phyloP scores from a whole-genome alignment of 2,113 vertebrate genomes.

The Chlamydotis undulata region DNA sequence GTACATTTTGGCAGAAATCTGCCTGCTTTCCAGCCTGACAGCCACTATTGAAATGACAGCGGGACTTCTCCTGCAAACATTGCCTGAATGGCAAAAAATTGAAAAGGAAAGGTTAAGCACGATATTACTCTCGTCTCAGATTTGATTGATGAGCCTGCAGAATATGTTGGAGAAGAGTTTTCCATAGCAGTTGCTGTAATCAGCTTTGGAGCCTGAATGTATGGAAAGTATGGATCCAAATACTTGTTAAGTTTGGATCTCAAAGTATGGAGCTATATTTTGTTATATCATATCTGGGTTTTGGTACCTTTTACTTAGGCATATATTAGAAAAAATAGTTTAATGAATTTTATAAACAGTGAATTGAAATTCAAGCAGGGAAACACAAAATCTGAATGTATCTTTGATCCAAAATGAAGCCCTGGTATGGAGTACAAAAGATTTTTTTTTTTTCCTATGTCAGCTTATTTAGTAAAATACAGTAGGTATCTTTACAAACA shows the following conservation, averaged over 20 bases:
- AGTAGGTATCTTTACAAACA: not conserved
- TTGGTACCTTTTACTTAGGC: not conserved
- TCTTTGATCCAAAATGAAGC: not conserved
- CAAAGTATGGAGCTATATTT: not conserved
- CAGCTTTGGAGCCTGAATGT: not conserved
- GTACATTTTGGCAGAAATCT: not conserved
- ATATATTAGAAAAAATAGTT: not conserved
- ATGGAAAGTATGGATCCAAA: not conserved
- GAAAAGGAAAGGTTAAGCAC: not conserved
- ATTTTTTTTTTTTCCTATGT: too few species aligned
- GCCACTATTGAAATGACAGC: not conserved
- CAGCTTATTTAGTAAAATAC: not conserved
- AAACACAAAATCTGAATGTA: not conserved
- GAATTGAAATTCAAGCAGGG: not conserved
- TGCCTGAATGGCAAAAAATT: not conserved
- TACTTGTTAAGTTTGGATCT: not conserved
- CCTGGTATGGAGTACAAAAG: not conserved
- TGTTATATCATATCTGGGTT: not conserved
- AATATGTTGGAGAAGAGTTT: not conserved
- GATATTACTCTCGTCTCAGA: not conserved
- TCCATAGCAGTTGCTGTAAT: not conserved
- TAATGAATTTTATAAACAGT: not conserved
- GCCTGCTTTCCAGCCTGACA: not conserved
- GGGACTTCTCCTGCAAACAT: not conserved
- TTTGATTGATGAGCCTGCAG: not conserved